Evolutionary conservation across 2,113 vertebrate species (phyloP).

Genomic region (Podarcis cretensis): DNA sequence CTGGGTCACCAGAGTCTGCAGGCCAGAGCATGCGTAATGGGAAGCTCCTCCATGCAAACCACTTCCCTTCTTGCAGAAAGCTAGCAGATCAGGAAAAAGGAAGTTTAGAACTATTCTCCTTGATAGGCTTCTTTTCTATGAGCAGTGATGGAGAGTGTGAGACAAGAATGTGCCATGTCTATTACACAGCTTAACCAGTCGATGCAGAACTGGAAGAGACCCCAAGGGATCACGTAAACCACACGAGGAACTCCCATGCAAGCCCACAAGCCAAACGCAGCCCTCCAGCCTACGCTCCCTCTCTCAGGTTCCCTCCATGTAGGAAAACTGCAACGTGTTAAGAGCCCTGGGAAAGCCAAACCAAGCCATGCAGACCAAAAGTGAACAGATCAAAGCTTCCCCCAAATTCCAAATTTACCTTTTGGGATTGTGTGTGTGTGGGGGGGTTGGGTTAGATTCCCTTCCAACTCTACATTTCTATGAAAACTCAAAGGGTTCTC

Average conservation of each 20-base stretch:
- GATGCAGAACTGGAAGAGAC: not conserved
- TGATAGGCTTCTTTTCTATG: not conserved
- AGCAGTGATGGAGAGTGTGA: no score
- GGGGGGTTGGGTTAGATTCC: no score
- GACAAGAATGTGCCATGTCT: not conserved
- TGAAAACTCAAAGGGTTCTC: no score
- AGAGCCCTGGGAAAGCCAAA: not conserved
- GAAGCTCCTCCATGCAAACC: not conserved
- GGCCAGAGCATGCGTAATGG: not conserved
- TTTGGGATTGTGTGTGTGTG: not conserved
- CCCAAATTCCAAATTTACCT: not conserved
- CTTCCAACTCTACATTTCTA: no score
- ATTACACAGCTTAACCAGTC: not conserved
- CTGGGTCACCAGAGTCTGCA: not conserved
- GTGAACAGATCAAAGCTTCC: not conserved
- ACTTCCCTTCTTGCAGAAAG: not conserved
- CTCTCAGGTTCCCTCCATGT: not conserved
- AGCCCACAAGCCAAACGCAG: no score
- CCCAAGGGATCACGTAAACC: no score
- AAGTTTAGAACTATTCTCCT: not conserved
- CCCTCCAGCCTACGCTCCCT: not conserved
- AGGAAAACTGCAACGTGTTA: not conserved
- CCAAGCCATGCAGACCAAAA: not conserved
- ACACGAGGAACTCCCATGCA: not conserved
- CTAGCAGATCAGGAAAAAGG: not conserved